phyloP scores from a whole-genome alignment of 2,888 invertebrate genomes.

The Callinectes sapidus region DNA sequence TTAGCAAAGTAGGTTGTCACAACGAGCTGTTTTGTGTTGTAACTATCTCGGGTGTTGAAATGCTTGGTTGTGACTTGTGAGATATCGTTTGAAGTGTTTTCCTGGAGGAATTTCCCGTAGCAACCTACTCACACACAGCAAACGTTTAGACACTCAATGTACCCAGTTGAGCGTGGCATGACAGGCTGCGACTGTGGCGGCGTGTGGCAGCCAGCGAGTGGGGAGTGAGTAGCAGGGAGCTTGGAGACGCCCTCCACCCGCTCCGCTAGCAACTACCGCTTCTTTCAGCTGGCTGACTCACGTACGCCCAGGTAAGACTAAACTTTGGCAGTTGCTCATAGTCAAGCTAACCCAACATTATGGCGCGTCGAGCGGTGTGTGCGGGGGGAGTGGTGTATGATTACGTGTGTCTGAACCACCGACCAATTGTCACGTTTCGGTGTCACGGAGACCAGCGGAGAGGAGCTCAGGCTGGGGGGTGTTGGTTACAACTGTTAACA shows the following conservation, averaged over 20 bases:
- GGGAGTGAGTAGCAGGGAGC: background rate
- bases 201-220: background rate
- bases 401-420: background rate
- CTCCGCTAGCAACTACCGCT: background rate
- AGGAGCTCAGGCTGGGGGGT: too few species aligned
- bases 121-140: background rate
- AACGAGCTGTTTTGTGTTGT: too few species aligned
- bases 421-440: background rate
- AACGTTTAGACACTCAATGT: background rate
- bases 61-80: too few species aligned
- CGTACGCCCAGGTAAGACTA: background rate
- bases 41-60: background rate
- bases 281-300: background rate
- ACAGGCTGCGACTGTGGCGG: background rate
- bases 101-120: background rate
- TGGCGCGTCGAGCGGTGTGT: background rate
- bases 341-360: background rate
- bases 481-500: too few species aligned
- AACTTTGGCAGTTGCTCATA: background rate
- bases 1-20: background rate
- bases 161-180: background rate
- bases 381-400: background rate
- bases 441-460: too few species aligned
- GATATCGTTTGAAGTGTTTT: background rate
- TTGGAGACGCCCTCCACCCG: background rate